Evolutionary conservation across 2,113 vertebrate species (phyloP).

Genomic region (Excalfactoria chinensis): DNA sequence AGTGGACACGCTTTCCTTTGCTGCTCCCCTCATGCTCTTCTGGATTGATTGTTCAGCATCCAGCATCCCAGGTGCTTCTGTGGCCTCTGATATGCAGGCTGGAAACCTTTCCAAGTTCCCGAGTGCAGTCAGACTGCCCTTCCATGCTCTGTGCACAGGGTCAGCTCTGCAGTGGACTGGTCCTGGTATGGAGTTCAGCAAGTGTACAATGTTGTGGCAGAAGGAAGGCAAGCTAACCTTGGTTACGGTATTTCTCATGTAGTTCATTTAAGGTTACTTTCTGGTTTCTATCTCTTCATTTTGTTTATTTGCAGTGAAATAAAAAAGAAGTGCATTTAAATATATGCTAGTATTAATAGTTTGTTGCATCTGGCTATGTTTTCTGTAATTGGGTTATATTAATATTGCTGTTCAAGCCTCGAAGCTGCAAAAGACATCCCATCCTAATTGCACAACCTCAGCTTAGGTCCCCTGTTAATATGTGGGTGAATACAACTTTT

Average conservation of each 20-base stretch:
- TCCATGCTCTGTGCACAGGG: neutral
- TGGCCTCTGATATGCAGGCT: rapidly evolving
- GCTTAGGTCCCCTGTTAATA: slow-evolving; percentile 12
- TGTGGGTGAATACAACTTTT: slow-evolving; percentile 16
- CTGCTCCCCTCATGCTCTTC: neutral
- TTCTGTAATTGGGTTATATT: neutral
- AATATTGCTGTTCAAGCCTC: neutral
- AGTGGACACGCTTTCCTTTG: neutral
- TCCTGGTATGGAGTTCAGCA: neutral
- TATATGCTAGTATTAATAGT: neutral
- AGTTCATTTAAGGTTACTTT: neutral
- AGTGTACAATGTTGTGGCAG: neutral
- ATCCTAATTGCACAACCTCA: slow-evolving; percentile 17
- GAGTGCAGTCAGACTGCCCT: neutral
- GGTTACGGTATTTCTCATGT: neutral
- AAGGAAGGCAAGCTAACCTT: neutral
- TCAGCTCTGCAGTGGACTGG: neutral
- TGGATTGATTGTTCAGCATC: neutral
- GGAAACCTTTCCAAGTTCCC: neutral
- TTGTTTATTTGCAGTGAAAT: neutral
- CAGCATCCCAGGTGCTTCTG: neutral
- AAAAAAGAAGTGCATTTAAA: neutral
- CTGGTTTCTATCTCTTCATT: neutral
- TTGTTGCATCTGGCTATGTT: neutral
- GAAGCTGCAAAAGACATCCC: slow-evolving; percentile 22